Base-by-base conservation (phyloP, 2,888 invertebrate species). In the Lordiphosa andalusiaca region DNA sequence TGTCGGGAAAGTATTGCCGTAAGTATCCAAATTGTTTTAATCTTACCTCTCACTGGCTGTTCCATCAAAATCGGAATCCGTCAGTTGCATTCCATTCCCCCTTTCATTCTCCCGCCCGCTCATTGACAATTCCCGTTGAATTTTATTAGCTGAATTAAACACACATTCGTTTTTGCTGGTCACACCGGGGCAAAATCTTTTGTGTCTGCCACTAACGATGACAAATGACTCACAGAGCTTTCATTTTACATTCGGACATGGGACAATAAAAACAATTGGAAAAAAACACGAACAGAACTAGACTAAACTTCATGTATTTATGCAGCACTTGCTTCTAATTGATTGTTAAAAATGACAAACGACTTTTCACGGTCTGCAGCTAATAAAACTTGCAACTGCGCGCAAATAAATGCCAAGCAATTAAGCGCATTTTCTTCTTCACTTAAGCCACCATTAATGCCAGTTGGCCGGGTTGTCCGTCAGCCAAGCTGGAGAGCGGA, bases 311-410 rank as follows among this genome's bases (percentile, higher is more conserved):
- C 67, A 61, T 80, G 76, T 83, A 83, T 84, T 84, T 80, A 83
- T 75, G 80, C 81, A 83, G 76, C 80, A 80, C 80, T 80, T 80
- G 85, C 41, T 67, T 83, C 83, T 85, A 85, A 80, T 80, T 85
- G 80, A 85, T 80, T 84, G 85, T 85, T 72, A 66, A 71, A 67
- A 69, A 84, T 82, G 73, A 78, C 83, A 82, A 78, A 77, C 64
- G 77, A 77, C 71, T 57, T 62, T 63, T 30, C 52, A 44, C 73
- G 75, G 85, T 81, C 67, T 9, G 54, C 33, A 76, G 77, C 77
- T 85, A 85, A 81, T 84, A 72, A 81, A 85, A 81, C 59, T 44
- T 50, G 21, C 38, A 63, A 66, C 56, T 73, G 58, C 16, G 44
- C 40, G 63, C 67, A 65, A 74, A 73, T 74, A 66, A 84, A 65